Base-by-base conservation (phyloP, 2,888 invertebrate species). In the Galerucella pusilla region DNA sequence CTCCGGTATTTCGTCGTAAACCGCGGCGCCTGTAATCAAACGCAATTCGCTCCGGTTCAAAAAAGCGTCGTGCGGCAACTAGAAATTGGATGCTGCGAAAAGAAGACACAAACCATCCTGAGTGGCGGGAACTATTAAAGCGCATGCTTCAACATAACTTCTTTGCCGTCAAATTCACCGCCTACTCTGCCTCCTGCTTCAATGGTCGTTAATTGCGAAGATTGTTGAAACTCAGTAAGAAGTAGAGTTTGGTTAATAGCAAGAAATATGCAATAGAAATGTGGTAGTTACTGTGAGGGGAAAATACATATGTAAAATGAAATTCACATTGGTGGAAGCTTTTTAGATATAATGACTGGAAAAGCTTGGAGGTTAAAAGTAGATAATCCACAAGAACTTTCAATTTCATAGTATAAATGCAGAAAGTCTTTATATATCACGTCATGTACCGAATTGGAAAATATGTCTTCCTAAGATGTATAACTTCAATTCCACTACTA, bases 161-260 rank as follows among this genome's bases (percentile, higher is more conserved):
- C 82, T 82, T 83, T 79, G 80, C 79, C 80, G 80, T 79, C 80
- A 77, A 78, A 79, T 78, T 81, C 79, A 77, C 80, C 83, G 79
- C 82, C 82, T 81, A 80, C 82, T 35, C 7, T 81, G 80, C 75
- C 82, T 82, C 80, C 81, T 81, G 80, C 75, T 81, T 85, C 84
- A 84, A 84, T 85, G 83, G 81, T 78, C 84, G 84, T 85, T 86
- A 85, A 85, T 85, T 85, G 84, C 82, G 81, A 81, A 80, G 80
- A 81, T 83, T 60, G 28, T 14, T 60, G 25, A 28, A 60, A 28
- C 28, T 60, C 10, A 20, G 25, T 60, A 11, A n/a, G 59, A 59
- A 59, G 16, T 59, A 16, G 11, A 54, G 6, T 54, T 54, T 7
- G n/a, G 54, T n/a, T 54, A 7, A 54, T 54, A 54, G 54, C 16